Conservation (phyloP, 2,797 vertebrate genomes). For the Eulemur mongoz region DNA sequence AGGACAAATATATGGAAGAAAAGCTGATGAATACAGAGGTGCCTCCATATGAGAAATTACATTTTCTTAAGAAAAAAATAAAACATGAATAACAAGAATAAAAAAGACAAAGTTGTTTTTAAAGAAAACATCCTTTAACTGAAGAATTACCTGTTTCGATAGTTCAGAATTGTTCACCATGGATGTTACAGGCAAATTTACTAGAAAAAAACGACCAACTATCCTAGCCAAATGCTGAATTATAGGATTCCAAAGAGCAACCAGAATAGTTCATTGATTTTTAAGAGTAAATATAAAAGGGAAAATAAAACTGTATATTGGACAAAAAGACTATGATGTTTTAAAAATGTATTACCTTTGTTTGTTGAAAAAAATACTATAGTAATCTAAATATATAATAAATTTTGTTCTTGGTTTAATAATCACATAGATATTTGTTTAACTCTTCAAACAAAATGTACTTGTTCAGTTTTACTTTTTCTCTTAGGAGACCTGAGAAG, state of each 20-base stretch:
- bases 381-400: neutral
- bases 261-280: neutral
- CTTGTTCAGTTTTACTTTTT: neutral
- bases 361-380: neutral
- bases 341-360: neutral
- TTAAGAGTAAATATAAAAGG: slow-evolving; percentile 18
- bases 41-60: neutral
- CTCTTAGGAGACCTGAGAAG: neutral
- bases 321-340: neutral
- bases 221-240: slow-evolving; percentile 60
- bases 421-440: neutral
- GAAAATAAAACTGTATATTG: slow-evolving; percentile 25
- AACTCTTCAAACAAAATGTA: neutral
- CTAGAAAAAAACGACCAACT: neutral
- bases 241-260: slow-evolving; percentile 65
- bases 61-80: neutral
- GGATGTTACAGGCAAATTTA: neutral
- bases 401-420: neutral
- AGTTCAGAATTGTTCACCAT: neutral
- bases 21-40: neutral
- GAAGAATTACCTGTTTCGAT: neutral
- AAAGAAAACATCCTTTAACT: neutral
- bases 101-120: neutral
- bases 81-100: neutral
- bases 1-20: neutral